A percentile compares a stretch with the other conserved stretches of the same genome.
phyloP scores from a whole-genome alignment of 2,888 invertebrate genomes.

The Pantelozetes paolii region DNA sequence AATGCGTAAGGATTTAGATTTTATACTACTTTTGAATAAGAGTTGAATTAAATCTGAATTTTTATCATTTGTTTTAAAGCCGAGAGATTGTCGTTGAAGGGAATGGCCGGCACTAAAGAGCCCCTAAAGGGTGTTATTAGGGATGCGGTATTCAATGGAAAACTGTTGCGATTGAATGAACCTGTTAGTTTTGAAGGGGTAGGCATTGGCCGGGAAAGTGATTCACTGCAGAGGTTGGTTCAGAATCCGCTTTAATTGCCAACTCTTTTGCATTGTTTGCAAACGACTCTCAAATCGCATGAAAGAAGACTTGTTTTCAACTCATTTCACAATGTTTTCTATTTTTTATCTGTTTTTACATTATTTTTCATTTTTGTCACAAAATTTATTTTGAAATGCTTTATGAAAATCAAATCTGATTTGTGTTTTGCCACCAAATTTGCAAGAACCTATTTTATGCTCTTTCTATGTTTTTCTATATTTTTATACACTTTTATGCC shows the following conservation, averaged over 20 bases:
- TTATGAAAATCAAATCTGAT: background rate
- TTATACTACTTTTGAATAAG: background rate
- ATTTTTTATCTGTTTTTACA: background rate
- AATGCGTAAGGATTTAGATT: constrained; percentile 56
- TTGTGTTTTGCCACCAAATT: background rate
- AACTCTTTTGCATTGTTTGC: constrained; percentile 1
- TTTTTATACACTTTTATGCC: background rate
- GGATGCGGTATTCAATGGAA: constrained; percentile 68
- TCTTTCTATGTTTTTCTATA: background rate
- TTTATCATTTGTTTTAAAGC: constrained; percentile 21
- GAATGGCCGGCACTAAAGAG: constrained; percentile 56
- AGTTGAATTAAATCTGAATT: background rate
- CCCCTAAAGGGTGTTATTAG: constrained; percentile 73
- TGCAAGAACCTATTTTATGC: background rate
- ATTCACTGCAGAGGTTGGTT: constrained; percentile 34
- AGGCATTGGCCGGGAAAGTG: constrained; percentile 60
- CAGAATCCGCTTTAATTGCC: constrained; percentile 1
- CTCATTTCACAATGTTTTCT: background rate
- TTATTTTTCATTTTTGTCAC: background rate
- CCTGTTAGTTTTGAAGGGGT: constrained; percentile 64
- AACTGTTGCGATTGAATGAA: constrained; percentile 63
- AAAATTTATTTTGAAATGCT: background rate
- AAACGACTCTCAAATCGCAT: constrained; percentile 23
- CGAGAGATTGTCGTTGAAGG: constrained; percentile 54
- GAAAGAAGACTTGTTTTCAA: constrained; percentile 16